Base-by-base conservation (phyloP, 92 coral and sea anemone genomes). In the Epizoanthus stellaris region DNA sequence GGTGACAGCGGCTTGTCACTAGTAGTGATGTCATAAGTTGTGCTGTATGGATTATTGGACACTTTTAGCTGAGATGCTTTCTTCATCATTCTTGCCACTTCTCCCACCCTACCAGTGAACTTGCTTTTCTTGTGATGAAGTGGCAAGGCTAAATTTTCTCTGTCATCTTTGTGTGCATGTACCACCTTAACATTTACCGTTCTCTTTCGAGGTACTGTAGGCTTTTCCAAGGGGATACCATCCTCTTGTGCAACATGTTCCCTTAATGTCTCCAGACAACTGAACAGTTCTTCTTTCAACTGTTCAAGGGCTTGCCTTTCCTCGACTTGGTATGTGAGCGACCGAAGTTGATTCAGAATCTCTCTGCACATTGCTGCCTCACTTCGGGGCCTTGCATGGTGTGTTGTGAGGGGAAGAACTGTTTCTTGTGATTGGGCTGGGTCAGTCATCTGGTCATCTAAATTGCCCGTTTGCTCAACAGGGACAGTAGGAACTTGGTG, bases 41-140 rank as follows among this genome's bases (percentile, higher is more conserved):
- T 54, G 59, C 59, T 54, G 59, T 54, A 54, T 54, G 59, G 59
- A 8, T 8, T 54, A 14, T 54, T 54, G 15, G 59, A 8, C 59
- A 54, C 59, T 8, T 54, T 54, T 7, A 70, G 47, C 25, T 70
- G 3, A 5, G 16, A 17, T 47, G 79, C 67, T 71, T 86, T 79
- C 87, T 68, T 86, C 86, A 80, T 81, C 10, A 39, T 72, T 14
- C 43, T 56, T 6, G 90, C 87, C 38, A 16, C 56, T 45, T 87
- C 73, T 42, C 90, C 90, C 82, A 67, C 87, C 60, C 90, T 71
- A 21, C 87, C 82, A 42, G 86, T 21, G 63, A 15, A 87, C 74
- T 82, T 87, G 54, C 77, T 47, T 49, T 66, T 81, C 62, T 73
- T 87, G 17, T 70, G 59, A 9, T 14, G 15, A 14, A 54, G 59